Conservation (phyloP, 2,888 invertebrate species). For the Scrobipalpa costella region DNA sequence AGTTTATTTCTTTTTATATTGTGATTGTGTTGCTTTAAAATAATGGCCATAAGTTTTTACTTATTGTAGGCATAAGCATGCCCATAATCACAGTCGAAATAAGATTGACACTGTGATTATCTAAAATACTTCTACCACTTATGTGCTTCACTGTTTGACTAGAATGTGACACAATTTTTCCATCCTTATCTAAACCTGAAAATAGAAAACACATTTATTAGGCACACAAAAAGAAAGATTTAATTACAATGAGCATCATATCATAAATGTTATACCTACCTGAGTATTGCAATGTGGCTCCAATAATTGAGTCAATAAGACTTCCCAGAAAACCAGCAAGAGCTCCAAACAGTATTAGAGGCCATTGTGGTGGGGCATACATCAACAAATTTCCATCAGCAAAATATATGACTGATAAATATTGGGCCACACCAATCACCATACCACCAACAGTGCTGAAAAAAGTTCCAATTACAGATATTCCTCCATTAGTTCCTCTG, state of each 20-base stretch:
- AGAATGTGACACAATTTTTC: conserved; percentile 86
- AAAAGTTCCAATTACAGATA: conserved; percentile 84
- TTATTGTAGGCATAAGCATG: conserved; percentile 84
- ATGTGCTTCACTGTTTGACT: conserved; percentile 87
- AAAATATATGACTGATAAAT: conserved; percentile 83
- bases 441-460: conserved; percentile 84
- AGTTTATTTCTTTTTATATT: not conserved
- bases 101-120: conserved; percentile 94
- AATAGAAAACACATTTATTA: conserved; percentile 33
- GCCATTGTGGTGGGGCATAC: conserved; percentile 88
- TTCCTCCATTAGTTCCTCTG: conserved; percentile 93
- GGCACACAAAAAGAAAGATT: not conserved
- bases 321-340: conserved; percentile 90
- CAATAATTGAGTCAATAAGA: conserved; percentile 90
- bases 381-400: conserved; percentile 80
- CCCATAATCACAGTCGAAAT: conserved; percentile 89
- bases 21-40: conserved; percentile 38
- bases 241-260: not conserved
- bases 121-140: conserved; percentile 87
- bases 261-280: conserved; percentile 47
- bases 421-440: conserved; percentile 87
- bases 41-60: conserved; percentile 61
- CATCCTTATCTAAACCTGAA: conserved; percentile 85
- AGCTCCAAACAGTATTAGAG: conserved; percentile 86
- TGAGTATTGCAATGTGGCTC: conserved; percentile 93